Evolutionary conservation across 2,797 vertebrate genomes (phyloP).

Genomic region (Sebastes hopkinsi): DNA sequence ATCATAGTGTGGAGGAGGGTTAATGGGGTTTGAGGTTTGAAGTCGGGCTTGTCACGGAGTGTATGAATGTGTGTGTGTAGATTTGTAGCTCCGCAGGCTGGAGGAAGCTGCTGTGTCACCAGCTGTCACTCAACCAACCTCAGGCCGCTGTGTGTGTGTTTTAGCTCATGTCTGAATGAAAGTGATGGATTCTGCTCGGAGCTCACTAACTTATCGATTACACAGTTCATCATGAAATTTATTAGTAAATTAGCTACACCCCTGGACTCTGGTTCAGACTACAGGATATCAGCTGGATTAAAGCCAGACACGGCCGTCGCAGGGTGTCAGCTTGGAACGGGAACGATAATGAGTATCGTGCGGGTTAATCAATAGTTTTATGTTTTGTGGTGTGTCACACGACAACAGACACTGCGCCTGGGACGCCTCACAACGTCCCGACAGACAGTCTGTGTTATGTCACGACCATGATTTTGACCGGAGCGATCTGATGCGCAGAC

Average conservation of each 20-base stretch:
- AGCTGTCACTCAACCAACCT: background rate
- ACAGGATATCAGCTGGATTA: no score
- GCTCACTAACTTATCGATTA: background rate
- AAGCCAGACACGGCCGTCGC: no score
- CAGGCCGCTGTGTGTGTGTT: background rate
- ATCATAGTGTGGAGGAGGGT: conserved; percentile 44
- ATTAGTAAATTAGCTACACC: background rate
- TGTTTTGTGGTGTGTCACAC: no score
- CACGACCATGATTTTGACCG: no score
- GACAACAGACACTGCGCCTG: no score
- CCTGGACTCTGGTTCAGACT: background rate
- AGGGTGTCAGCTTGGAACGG: no score
- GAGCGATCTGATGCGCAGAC: no score
- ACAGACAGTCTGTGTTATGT: no score
- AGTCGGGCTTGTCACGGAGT: background rate
- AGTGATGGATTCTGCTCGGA: background rate
- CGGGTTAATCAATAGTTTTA: no score
- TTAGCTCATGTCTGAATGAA: background rate
- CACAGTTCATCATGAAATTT: background rate
- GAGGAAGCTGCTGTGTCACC: conserved; percentile 11
- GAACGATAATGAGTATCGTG: no score
- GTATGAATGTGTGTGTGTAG: conserved; percentile 6
- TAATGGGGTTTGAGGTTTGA: background rate
- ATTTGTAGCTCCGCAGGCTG: background rate
- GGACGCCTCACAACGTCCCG: no score